These are phyloP conservation scores for Drosophila kanapiae DNA, from an alignment of 1,140 invertebrate genomes.

Conservation along the genomic window DNA sequence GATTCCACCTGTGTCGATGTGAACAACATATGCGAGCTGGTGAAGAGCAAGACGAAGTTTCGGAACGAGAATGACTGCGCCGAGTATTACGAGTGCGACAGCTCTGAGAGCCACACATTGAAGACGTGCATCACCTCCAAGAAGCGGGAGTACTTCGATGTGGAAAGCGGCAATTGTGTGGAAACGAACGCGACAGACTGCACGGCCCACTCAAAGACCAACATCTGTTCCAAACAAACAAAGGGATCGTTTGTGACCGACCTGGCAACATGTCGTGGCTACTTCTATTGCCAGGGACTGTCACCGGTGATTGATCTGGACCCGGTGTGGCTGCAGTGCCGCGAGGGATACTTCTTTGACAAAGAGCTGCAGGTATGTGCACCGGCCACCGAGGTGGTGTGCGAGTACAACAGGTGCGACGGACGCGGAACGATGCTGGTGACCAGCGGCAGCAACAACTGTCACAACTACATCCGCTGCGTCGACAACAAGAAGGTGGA, in stretches of 20 bases:
- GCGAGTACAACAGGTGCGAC: constrained; percentile 71
- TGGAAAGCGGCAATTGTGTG: constrained; percentile 45
- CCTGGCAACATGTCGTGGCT: constrained; percentile 72
- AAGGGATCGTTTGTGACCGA: constrained; percentile 29
- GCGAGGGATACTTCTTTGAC: constrained; percentile 66
- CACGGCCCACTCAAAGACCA: constrained; percentile 49
- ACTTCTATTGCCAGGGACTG: constrained; percentile 61
- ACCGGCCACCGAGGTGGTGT: constrained; percentile 50
- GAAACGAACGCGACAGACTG: constrained; percentile 38
- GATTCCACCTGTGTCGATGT: constrained; percentile 67
- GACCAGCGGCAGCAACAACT: constrained; percentile 64
- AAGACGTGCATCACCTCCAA: constrained; percentile 27
- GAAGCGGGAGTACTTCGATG: constrained; percentile 53
- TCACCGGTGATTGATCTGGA: constrained; percentile 49
- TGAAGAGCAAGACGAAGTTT: constrained; percentile 56
- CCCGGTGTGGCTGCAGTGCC: constrained; percentile 66
- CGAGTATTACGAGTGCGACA: constrained; percentile 63
- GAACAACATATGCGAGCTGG: constrained; percentile 66
- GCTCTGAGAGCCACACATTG: constrained; percentile 13
- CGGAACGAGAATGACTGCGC: constrained; percentile 61
- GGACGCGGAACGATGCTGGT: constrained; percentile 72
- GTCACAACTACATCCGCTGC: constrained; percentile 69
- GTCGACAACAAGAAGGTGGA: constrained; percentile 38
- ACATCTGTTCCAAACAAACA: constrained; percentile 3
- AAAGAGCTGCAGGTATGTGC: constrained; percentile 31